A percentile compares a stretch with the other conserved stretches of the same genome.
Conservation (phyloP, 2,797 vertebrate genomes). For the Spinus pinus region DNA sequence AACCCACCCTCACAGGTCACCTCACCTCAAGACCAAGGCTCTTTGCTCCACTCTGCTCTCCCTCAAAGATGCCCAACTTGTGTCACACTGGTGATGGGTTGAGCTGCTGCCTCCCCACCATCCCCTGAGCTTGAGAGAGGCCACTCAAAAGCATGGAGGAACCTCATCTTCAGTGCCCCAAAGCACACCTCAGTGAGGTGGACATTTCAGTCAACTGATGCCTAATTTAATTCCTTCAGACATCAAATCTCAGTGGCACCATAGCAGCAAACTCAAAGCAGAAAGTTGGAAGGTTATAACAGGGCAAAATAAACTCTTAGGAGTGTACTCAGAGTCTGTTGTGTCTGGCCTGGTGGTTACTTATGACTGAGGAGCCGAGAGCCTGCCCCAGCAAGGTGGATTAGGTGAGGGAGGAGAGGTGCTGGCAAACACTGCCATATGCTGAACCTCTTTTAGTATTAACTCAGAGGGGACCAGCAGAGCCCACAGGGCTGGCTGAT, state of each 20-base stretch:
- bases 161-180: neutral
- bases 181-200: neutral
- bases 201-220: neutral
- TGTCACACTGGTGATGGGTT: accelerated
- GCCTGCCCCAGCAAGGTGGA: neutral
- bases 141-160: neutral
- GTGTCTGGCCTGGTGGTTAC: neutral
- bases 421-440: neutral
- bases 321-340: neutral
- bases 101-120: neutral
- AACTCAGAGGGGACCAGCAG: neutral
- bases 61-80: neutral
- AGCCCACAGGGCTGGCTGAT: neutral
- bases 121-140: neutral
- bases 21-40: neutral
- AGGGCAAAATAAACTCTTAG: neutral
- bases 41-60: neutral
- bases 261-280: neutral
- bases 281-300: neutral
- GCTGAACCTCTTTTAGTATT: neutral
- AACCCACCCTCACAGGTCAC: neutral
- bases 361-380: neutral
- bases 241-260: neutral
- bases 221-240: neutral
- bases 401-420: neutral